A percentile compares a stretch with the other conserved stretches of the same genome.
phyloP scores from a whole-genome alignment of 2,888 invertebrate genomes.

The Chromoteleia sp. region DNA sequence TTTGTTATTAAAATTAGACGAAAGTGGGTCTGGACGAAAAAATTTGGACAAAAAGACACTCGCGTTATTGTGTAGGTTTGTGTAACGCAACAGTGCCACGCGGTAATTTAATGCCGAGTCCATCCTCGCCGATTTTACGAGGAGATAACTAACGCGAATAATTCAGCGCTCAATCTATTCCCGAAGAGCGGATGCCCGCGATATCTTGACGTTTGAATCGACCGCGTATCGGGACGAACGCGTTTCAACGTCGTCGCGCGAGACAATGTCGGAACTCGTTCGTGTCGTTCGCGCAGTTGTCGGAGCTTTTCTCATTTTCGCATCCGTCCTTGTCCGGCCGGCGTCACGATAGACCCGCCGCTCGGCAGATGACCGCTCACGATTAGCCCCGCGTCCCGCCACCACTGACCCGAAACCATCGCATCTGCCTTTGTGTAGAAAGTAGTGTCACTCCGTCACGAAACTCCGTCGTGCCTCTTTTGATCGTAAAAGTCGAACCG shows the following conservation, averaged over 20 bases:
- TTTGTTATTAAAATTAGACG: too few species aligned
- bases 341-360: constrained; percentile 63
- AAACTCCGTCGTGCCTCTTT: constrained; percentile 68
- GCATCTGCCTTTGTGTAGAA: constrained; percentile 73
- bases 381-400: constrained; percentile 79
- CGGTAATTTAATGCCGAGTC: constrained; percentile 80
- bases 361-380: constrained; percentile 78
- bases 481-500: constrained; percentile 56
- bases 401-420: constrained; percentile 76
- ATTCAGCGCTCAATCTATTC: constrained; percentile 80
- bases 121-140: constrained; percentile 77
- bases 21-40: too few species aligned
- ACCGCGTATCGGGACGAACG: constrained; percentile 57
- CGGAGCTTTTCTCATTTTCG: constrained; percentile 62
- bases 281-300: constrained; percentile 52
- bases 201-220: constrained; percentile 81
- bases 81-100: constrained; percentile 72
- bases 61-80: constrained; percentile 57
- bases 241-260: constrained; percentile 78
- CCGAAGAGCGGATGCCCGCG: constrained; percentile 72
- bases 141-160: constrained; percentile 78
- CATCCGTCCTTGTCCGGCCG: constrained; percentile 54
- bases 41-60: neutral
- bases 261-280: constrained; percentile 76
- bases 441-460: constrained; percentile 77